Conservation (phyloP, 2,113 vertebrate genomes). For the Gasterosteus nipponicus region DNA sequence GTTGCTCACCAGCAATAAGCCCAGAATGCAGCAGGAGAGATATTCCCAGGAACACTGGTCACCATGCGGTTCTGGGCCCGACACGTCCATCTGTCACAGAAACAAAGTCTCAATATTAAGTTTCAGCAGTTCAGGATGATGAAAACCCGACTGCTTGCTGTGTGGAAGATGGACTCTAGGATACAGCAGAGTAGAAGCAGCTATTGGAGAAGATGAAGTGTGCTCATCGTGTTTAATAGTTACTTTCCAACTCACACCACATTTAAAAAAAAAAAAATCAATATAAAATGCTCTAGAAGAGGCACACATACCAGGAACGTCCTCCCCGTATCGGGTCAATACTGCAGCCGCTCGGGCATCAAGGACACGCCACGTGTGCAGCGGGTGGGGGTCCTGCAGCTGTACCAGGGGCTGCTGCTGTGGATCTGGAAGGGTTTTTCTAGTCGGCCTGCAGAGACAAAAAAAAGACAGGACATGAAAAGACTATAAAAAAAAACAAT, state of each 20-base stretch:
- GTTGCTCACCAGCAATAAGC: slow-evolving; percentile 86
- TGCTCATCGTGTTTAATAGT: background rate
- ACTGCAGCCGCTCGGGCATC: slow-evolving; percentile 89
- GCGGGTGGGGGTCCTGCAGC: slow-evolving; percentile 85
- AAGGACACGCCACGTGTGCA: slow-evolving; percentile 83
- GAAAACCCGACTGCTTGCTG: background rate
- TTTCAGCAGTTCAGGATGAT: background rate
- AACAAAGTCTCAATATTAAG: background rate
- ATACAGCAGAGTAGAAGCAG: slow-evolving; percentile 88
- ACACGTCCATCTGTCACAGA: slow-evolving; percentile 83
- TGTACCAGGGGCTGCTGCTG: slow-evolving; percentile 52
- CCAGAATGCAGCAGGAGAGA: slow-evolving; percentile 88
- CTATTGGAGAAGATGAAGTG: background rate
- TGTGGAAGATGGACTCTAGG: slow-evolving; percentile 83
- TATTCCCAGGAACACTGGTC: slow-evolving; percentile 84
- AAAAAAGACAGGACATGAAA: slow-evolving; percentile 30
- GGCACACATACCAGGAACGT: slow-evolving; percentile 53
- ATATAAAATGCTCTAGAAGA: background rate
- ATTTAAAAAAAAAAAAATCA: no score
- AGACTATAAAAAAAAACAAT: background rate
- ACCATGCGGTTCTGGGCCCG: slow-evolving; percentile 84
- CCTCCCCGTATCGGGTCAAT: slow-evolving; percentile 68
- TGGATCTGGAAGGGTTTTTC: slow-evolving; percentile 79
- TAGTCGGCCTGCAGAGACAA: slow-evolving; percentile 88
- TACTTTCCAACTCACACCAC: background rate